Evolutionary conservation across 2,797 vertebrate genomes (phyloP), one percentile per base, ranked within the genome.

Genomic region (Lerista edwardsae): DNA sequence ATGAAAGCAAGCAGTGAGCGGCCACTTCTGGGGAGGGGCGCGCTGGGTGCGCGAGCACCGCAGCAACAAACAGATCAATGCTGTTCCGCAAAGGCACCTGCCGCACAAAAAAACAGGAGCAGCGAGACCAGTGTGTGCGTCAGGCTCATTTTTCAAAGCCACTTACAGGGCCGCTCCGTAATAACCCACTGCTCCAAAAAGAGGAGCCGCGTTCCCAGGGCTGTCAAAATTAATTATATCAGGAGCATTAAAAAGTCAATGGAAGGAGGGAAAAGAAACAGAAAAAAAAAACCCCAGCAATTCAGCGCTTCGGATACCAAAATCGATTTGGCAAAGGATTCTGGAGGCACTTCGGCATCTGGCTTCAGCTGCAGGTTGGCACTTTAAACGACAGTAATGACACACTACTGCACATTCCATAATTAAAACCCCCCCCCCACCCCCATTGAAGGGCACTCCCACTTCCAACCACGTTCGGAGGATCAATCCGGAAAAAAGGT

Each of bases 181-280:
- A 69, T 68, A 75, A 67, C 14, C 59, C 2, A 21, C 23, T 55
- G 31, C 59, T 78, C 79, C 25, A 41, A 78, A 47, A 74, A 75
- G 23, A n/a, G 21, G 15, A 76, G 31, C 21, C 31, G 34, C 39
- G 19, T 44, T 84, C 75, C 59, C 79, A 75, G 75, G 84, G 64
- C 65, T 80, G 82, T 87, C 78, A 68, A 64, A 80, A 64, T 69
- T 71, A 80, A 87, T 80, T 83, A 39, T 15, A 1, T 23, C 77
- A 75, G 61, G 19, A 47, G 36, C 64, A 55, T 76, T 78, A 72
- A 81, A 78, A 81, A 77, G 19, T 44, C n/a, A 76, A 17, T 10
- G 23, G 36, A 62, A 41, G 41, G 27, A 77, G 81, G 27, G 11
- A 81, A 84, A 62, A 61, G 34, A 69, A 75, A 75, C 39, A 61